Percentiles rank a stretch among this genome's conserved stretches.
Conservation (phyloP, 2,113 vertebrate species). For the Chloebia gouldiae region DNA sequence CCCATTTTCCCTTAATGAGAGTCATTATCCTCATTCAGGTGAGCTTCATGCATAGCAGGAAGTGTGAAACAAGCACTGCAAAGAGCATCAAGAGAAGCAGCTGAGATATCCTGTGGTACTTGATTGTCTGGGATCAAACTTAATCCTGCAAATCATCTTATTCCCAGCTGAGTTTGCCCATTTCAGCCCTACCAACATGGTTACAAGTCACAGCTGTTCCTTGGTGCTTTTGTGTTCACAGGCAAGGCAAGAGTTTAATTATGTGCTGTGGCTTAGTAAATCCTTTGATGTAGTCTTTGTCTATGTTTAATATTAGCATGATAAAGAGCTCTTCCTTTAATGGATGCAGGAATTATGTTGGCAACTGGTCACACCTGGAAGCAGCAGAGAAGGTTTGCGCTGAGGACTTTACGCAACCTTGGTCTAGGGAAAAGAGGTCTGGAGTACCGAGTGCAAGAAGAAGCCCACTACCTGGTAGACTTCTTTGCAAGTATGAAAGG, state of each 20-base stretch:
- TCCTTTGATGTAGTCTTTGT: background rate
- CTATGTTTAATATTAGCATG: background rate
- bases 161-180: background rate
- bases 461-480: constrained; percentile 38
- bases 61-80: background rate
- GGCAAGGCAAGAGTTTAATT: background rate
- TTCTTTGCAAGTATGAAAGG: constrained; percentile 56
- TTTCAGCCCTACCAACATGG: background rate
- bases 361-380: constrained; percentile 68
- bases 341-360: constrained; percentile 62
- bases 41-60: background rate
- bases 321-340: background rate
- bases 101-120: background rate
- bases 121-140: background rate
- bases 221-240: background rate
- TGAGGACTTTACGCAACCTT: constrained; percentile 48
- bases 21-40: background rate
- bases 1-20: background rate
- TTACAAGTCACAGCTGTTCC: background rate
- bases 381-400: constrained; percentile 66
- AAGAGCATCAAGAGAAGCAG: background rate
- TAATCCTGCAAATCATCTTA: background rate
- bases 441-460: constrained; percentile 56
- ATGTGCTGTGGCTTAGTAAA: background rate
- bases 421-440: constrained; percentile 63